Conservation (phyloP, 2,888 invertebrate species). For the Nemurella pictetii region DNA sequence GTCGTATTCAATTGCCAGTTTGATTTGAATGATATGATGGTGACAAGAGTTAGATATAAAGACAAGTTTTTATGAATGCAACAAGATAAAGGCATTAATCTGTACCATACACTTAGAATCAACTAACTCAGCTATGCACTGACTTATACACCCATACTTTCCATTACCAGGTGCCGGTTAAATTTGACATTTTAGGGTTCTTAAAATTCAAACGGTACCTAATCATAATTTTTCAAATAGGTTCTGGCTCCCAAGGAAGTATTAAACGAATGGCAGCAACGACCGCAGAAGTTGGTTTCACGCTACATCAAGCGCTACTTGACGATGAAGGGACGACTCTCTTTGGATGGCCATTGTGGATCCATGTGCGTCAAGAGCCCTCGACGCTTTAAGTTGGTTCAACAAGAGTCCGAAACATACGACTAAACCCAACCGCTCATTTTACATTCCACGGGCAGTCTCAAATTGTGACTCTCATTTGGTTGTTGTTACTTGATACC, state of each 20-base stretch:
- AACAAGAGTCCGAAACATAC: conserved; percentile 88
- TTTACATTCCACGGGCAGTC: background rate
- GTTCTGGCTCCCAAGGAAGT: conserved; percentile 86
- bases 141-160: too few relatives aligned
- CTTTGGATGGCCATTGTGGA: conserved; percentile 68
- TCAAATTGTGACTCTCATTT: background rate
- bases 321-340: conserved; percentile 74
- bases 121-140: too few relatives aligned
- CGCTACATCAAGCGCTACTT: conserved; percentile 81
- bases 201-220: too few relatives aligned
- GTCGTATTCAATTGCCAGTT: too few relatives aligned
- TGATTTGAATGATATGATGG: too few relatives aligned
- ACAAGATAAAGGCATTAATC: too few relatives aligned
- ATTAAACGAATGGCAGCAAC: conserved; percentile 85
- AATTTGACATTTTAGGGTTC: too few relatives aligned
- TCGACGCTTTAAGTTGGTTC: conserved; percentile 83
- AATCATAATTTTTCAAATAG: too few relatives aligned
- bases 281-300: conserved; percentile 83
- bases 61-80: too few relatives aligned
- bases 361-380: conserved; percentile 83
- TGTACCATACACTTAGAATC: too few relatives aligned
- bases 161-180: too few relatives aligned
- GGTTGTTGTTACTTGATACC: background rate
- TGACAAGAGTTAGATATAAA: too few relatives aligned
- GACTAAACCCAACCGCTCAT: conserved; percentile 61